A percentile compares a stretch with the other conserved stretches of the same genome.
Evolutionary conservation across 1,140 invertebrate genomes (phyloP).

Genomic region (Drosophila leontia): DNA sequence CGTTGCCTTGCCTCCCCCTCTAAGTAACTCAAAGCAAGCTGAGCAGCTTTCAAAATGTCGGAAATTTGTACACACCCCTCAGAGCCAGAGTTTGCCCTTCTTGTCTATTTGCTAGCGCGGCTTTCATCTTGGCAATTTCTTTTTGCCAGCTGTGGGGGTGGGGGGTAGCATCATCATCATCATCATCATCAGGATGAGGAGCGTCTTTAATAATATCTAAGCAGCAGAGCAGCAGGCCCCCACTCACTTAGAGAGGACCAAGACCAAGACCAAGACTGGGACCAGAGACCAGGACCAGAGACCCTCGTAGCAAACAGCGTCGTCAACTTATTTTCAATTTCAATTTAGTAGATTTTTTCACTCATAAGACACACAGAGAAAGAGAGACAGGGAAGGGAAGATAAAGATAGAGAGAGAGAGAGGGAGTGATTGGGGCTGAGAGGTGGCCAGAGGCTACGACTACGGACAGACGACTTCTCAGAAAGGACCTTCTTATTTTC

Average conservation of each 20-base stretch:
- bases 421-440: not conserved
- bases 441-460: slow-evolving; percentile 2
- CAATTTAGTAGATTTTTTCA: slow-evolving; percentile 82
- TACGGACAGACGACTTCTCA: slow-evolving; percentile 2
- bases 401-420: slow-evolving; percentile 1
- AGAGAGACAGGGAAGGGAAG: not conserved
- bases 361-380: slow-evolving; percentile 59
- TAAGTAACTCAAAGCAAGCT: slow-evolving; percentile 78
- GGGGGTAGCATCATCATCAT: not conserved
- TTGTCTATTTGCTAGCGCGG: slow-evolving; percentile 57
- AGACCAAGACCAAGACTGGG: slow-evolving; percentile 39
- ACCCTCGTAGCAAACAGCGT: slow-evolving; percentile 62
- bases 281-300: slow-evolving; percentile 34
- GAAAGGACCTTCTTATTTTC: slow-evolving; percentile 35
- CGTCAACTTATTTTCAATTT: slow-evolving; percentile 84
- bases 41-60: slow-evolving; percentile 79
- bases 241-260: slow-evolving; percentile 21
- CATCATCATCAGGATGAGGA: slow-evolving; percentile 30
- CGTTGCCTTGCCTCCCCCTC: slow-evolving; percentile 8
- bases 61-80: slow-evolving; percentile 71
- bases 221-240: slow-evolving; percentile 14
- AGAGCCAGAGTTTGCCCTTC: slow-evolving; percentile 4
- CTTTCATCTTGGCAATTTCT: slow-evolving; percentile 83
- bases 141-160: slow-evolving; percentile 52
- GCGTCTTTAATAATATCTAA: slow-evolving; percentile 25